Evolutionary conservation across 2,797 vertebrate species (phyloP).

Genomic region (Clarias laeviceps): DNA sequence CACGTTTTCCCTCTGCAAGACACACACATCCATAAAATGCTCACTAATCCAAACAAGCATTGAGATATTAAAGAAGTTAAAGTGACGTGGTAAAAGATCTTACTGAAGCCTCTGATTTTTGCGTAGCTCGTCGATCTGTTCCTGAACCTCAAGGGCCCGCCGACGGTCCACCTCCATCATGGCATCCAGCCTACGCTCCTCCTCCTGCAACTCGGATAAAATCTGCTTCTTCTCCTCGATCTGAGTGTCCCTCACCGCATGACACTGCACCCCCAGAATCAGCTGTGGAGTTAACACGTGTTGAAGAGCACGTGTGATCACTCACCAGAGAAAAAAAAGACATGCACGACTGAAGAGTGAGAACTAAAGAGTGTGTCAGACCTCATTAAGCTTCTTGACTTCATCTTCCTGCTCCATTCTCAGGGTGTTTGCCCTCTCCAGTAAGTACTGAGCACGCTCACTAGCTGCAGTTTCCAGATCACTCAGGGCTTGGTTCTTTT

Average conservation of each 20-base stretch:
- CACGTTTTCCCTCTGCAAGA: constrained; percentile 77
- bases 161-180: constrained; percentile 86
- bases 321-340: constrained; percentile 7
- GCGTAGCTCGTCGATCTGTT: constrained; percentile 72
- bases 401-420: constrained; percentile 88
- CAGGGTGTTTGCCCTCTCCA: constrained; percentile 73
- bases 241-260: constrained; percentile 84
- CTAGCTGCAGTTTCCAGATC: constrained; percentile 80
- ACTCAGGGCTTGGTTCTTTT: constrained; percentile 71
- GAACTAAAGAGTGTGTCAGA: constrained; percentile 47
- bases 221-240: constrained; percentile 85
- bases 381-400: constrained; percentile 82
- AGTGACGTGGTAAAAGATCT: background rate
- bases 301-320: background rate
- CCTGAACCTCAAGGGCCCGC: constrained; percentile 73
- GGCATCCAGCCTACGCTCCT: constrained; percentile 81
- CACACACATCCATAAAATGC: background rate
- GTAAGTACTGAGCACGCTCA: constrained; percentile 72
- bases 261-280: constrained; percentile 84
- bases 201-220: constrained; percentile 72
- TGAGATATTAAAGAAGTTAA: background rate
- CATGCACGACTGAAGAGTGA: background rate
- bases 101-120: constrained; percentile 80
- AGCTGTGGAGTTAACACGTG: constrained; percentile 67
- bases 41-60: background rate